Conservation (phyloP, 2,113 vertebrate species). For the human (Homo sapiens) region DNA sequence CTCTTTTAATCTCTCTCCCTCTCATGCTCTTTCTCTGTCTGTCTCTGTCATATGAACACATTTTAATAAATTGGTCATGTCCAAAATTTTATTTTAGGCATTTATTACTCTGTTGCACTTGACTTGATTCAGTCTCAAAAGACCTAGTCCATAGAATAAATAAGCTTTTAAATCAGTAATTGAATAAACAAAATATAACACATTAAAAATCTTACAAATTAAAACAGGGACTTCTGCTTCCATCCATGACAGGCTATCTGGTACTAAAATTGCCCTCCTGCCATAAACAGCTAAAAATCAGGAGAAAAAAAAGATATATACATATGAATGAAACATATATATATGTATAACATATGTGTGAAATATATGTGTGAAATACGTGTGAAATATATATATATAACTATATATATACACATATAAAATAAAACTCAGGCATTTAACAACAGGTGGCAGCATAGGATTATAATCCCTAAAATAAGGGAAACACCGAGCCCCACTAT, state of each 20-base stretch:
- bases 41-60: not conserved
- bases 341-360: not conserved
- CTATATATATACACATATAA: not conserved
- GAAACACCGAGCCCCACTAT: not conserved
- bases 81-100: not conserved
- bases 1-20: not conserved
- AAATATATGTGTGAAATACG: not conserved
- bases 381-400: not conserved
- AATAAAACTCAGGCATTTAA: not conserved
- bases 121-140: slow-evolving; percentile 4
- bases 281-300: slow-evolving; percentile 19
- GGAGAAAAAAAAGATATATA: not conserved
- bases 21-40: not conserved
- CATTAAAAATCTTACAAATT: slow-evolving; percentile 42
- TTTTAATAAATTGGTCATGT: not conserved
- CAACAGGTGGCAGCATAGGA: slow-evolving; percentile 27
- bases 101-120: not conserved
- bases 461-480: slow-evolving; percentile 25
- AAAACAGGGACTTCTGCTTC: not conserved
- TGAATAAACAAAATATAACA: slow-evolving; percentile 19
- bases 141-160: not conserved
- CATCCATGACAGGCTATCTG: not conserved
- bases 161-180: not conserved
- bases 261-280: not conserved
- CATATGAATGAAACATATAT: slow-evolving; percentile 28